These are phyloP conservation scores for Fragum sueziense DNA, from an alignment of 2,888 invertebrate species.

Conservation along the genomic window DNA sequence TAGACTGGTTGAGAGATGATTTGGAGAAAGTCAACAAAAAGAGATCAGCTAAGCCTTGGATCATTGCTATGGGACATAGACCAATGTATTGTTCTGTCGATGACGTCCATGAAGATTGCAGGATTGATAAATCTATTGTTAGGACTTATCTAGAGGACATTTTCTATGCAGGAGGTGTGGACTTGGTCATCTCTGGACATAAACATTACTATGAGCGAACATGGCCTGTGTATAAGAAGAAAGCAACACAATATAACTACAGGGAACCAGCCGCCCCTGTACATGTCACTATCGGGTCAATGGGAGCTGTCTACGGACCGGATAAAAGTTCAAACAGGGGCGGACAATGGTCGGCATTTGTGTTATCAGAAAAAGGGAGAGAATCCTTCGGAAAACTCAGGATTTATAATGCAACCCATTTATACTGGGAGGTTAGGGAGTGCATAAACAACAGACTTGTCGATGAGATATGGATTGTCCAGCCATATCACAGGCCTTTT, in stretches of 20 bases:
- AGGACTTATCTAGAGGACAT: constrained; percentile 71
- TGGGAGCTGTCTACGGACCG: constrained; percentile 67
- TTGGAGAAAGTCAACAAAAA: constrained; percentile 71
- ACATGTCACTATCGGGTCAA: constrained; percentile 72
- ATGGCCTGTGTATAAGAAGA: constrained; percentile 74
- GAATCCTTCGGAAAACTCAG: constrained; percentile 71
- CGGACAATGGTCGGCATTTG: constrained; percentile 72
- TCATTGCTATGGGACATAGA: constrained; percentile 80
- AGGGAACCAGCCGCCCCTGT: constrained; percentile 74
- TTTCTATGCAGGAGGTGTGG: constrained; percentile 75
- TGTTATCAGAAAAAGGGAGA: constrained; percentile 61
- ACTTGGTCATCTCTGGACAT: constrained; percentile 76
- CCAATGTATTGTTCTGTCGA: constrained; percentile 82
- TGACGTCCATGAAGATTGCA: constrained; percentile 71
- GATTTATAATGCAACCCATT: constrained; percentile 69
- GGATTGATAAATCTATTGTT: constrained; percentile 60
- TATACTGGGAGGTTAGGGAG: constrained; percentile 71
- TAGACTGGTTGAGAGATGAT: constrained; percentile 74
- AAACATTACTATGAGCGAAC: constrained; percentile 77
- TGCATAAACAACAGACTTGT: constrained; percentile 69
- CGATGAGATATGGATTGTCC: constrained; percentile 70
- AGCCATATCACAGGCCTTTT: constrained; percentile 70
- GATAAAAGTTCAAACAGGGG: constrained; percentile 62
- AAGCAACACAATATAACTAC: constrained; percentile 70
- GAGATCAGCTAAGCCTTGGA: constrained; percentile 76